Conservation (phyloP, 2,797 vertebrate species). For the Notolabrus celidotus region DNA sequence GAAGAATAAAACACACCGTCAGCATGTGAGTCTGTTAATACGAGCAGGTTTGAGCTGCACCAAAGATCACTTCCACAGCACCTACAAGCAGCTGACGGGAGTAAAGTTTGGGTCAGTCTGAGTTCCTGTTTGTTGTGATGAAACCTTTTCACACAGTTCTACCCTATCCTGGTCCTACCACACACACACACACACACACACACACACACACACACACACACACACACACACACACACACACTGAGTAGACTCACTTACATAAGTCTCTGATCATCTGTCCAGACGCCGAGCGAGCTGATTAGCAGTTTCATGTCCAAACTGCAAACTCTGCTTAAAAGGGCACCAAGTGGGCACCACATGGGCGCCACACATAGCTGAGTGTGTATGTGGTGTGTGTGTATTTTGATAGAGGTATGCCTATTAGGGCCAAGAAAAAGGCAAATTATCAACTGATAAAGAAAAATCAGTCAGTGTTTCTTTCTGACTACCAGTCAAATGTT, state of each 20-base stretch:
- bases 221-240: conserved; percentile 9
- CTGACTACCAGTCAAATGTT: too few species aligned
- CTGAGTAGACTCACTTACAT: conserved; percentile 71
- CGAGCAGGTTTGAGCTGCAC: conserved; percentile 10
- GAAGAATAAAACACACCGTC: too few species aligned
- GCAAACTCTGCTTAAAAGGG: conserved; percentile 64
- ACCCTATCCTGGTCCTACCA: conserved; percentile 26
- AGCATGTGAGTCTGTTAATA: not conserved
- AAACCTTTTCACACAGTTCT: conserved; percentile 54
- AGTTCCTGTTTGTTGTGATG: conserved; percentile 61
- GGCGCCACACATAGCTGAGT: conserved; percentile 34
- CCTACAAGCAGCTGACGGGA: conserved; percentile 34
- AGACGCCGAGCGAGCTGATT: conserved; percentile 72
- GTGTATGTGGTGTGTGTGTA: conserved; percentile 9
- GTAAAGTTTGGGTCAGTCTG: conserved; percentile 49
- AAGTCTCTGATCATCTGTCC: conserved; percentile 65
- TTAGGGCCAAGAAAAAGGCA: not conserved
- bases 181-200: conserved; percentile 1
- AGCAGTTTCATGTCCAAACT: conserved; percentile 58
- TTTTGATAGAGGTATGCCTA: not conserved
- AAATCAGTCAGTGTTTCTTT: too few species aligned
- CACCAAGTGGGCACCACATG: conserved; percentile 45
- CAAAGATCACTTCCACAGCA: conserved; percentile 14
- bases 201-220: conserved; percentile 10
- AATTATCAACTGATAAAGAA: not conserved